Evolutionary conservation across 2,797 vertebrate genomes (phyloP).

Genomic region (Picus viridis): DNA sequence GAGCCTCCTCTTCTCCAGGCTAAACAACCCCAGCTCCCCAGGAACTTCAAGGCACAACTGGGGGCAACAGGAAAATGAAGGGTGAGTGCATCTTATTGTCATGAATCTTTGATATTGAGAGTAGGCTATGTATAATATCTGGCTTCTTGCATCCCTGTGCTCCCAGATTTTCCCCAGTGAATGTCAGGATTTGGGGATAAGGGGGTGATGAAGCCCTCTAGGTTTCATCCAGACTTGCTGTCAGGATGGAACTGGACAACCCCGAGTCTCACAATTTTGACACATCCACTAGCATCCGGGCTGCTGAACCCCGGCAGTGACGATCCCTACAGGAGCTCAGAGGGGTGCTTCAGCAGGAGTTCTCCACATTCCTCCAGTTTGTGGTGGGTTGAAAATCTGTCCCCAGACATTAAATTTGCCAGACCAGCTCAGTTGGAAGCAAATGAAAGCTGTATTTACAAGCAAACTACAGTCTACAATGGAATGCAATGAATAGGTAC

Average conservation of each 20-base stretch:
- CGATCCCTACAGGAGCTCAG: not conserved
- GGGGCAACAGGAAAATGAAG: not conserved
- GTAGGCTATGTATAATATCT: not conserved
- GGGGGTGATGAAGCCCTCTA: rapidly evolving
- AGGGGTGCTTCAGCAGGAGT: not conserved
- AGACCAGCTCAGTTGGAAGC: too few relatives aligned
- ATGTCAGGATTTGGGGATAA: not conserved
- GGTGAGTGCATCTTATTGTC: not conserved
- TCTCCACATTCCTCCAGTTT: not conserved
- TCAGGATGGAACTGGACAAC: not conserved
- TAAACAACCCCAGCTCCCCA: too few relatives aligned
- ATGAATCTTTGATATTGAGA: not conserved
- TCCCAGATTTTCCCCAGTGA: not conserved
- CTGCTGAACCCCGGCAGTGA: too few relatives aligned
- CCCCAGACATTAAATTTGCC: too few relatives aligned
- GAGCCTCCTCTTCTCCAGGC: too few relatives aligned
- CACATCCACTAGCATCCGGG: not conserved
- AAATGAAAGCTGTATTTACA: too few relatives aligned
- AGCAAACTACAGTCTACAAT: too few relatives aligned
- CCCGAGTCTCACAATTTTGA: not conserved
- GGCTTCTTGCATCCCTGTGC: not conserved
- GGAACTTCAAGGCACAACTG: not conserved
- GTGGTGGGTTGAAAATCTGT: too few relatives aligned
- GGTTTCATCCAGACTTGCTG: not conserved
- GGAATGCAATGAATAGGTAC: too few relatives aligned